Evolutionary conservation across 2,797 vertebrate genomes (phyloP), one percentile per base, ranked within the genome.

Genomic region (Eulemur rubriventer): DNA sequence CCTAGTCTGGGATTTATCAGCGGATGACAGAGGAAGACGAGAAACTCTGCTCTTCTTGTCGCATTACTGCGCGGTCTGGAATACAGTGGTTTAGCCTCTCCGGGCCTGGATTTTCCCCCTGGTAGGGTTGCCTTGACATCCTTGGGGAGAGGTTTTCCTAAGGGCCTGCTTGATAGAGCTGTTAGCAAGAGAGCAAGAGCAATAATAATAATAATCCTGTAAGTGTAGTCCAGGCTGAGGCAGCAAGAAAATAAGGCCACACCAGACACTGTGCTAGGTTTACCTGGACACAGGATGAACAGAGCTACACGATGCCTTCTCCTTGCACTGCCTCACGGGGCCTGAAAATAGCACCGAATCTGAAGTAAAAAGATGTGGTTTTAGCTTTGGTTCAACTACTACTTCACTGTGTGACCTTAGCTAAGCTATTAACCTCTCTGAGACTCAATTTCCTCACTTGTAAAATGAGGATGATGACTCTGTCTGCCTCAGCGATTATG

Each of bases 91-190:
- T 79, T 63, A 57, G 22, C 33, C 17, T 50, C 28, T 81, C 1
- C 28, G 24, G 41, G 6, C 24, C 67, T 87, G 28, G 35, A 4
- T 83, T 89, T 89, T 83, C 22, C 17, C 48, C 81, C 67, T 63
- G 48, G 82, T 75, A 84, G 78, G 69, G 76, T 2, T 92, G 81
- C 76, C 81, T 83, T 94, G 88, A 89, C 86, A 87, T 94, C 87
- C 48, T 95, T 50, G 59, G 35, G 28, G 41, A 30, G 50, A 83
- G 81, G 18, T 73, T 84, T 26, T 48, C 84, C 18, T 28, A 88
- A 79, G 22, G 7, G n/a, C 7, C 48, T 86, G 76, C 35, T 73
- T 13, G 35, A 6, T 38, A 84, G 38, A 88, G n/a, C 46, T 17
- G 33, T 79, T 82, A 20, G 10, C 50, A 50, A 17, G 28, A 55